Evolutionary conservation across 2,113 vertebrate species (phyloP).

Genomic region (Columba janthina): DNA sequence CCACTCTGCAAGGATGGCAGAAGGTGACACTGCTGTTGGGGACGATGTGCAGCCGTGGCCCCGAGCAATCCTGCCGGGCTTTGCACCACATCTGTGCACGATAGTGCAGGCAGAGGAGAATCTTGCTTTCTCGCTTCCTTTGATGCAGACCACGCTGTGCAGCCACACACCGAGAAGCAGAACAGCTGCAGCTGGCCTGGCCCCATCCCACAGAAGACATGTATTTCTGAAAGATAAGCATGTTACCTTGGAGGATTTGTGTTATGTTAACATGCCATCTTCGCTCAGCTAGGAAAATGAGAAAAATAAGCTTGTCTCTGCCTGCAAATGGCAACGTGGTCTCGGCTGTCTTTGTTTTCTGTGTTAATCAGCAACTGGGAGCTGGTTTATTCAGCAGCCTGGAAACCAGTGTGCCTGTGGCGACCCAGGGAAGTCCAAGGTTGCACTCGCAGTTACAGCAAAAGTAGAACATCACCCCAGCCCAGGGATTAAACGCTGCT

Average conservation of each 20-base stretch:
- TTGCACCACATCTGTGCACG: background rate
- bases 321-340: accelerated
- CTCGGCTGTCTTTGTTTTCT: background rate
- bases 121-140: background rate
- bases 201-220: background rate
- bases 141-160: accelerated
- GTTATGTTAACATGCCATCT: background rate
- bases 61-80: background rate
- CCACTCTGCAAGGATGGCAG: background rate
- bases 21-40: background rate
- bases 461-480: background rate
- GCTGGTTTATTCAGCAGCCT: background rate
- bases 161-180: background rate
- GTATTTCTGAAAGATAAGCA: background rate
- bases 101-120: background rate
- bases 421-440: background rate
- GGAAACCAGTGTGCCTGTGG: background rate
- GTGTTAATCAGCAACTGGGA: background rate
- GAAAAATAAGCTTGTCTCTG: background rate
- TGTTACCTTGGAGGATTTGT: background rate
- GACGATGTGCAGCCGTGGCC: background rate
- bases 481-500: background rate
- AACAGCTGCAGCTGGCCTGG: background rate
- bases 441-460: background rate
- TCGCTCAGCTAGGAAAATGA: background rate